A percentile compares a stretch with the other conserved stretches of the same genome.
Conservation (phyloP, 1,140 invertebrate species). For the Pseudoatta argentina region DNA sequence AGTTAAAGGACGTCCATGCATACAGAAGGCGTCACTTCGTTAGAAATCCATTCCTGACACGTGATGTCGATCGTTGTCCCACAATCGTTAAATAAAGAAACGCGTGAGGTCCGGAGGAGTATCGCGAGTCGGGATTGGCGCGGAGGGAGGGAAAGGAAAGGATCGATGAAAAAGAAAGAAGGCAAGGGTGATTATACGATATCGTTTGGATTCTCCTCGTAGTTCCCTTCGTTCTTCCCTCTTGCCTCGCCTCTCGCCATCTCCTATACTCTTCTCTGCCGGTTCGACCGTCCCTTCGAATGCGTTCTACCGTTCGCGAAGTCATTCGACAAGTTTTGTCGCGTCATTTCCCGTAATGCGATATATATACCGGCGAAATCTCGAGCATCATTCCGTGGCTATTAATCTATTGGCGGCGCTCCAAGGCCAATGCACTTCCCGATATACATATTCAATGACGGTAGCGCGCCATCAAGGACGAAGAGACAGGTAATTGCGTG, state of each 20-base stretch:
- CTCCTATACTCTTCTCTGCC: background rate
- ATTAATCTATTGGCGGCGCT: constrained; percentile 85
- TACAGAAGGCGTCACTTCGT: constrained; percentile 34
- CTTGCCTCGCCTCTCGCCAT: background rate
- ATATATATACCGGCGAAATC: constrained; percentile 81
- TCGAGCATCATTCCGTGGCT: constrained; percentile 83
- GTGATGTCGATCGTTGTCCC: constrained; percentile 43
- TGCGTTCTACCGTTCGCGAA: constrained; percentile 69
- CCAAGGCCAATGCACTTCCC: constrained; percentile 84
- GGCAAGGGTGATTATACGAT: constrained; percentile 71
- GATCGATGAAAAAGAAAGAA: constrained; percentile 55
- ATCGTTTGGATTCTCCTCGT: constrained; percentile 44
- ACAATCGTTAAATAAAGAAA: constrained; percentile 60
- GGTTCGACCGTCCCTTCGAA: constrained; percentile 49
- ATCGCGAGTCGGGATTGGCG: background rate
- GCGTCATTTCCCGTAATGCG: constrained; percentile 83
- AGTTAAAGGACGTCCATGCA: background rate
- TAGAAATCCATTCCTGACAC: constrained; percentile 43
- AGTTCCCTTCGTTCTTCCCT: background rate
- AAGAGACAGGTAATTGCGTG: constrained; percentile 62
- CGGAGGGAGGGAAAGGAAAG: background rate
- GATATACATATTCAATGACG: constrained; percentile 82
- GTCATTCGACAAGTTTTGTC: constrained; percentile 78
- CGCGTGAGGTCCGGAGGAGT: constrained; percentile 38
- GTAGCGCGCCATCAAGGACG: constrained; percentile 51